These are phyloP conservation scores for Labeo catla DNA, from an alignment of 2,113 vertebrate genomes.

Conservation along the genomic window DNA sequence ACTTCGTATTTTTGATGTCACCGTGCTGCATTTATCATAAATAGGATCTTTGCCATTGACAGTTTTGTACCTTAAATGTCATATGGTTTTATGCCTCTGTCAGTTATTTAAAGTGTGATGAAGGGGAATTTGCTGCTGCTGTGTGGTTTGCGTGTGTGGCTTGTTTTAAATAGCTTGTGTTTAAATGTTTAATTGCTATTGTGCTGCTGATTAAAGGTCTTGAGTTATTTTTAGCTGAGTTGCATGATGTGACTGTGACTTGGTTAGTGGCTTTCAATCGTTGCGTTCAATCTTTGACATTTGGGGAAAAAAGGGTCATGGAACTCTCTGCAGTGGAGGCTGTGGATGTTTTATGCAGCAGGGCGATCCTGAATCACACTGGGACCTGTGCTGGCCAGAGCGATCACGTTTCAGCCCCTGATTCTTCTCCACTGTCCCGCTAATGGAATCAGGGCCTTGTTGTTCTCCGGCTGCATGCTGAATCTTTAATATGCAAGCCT, in stretches of 20 bases:
- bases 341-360: constrained; percentile 18
- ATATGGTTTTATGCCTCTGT: constrained; percentile 47
- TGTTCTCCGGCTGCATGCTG: constrained; percentile 27
- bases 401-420: constrained; percentile 33
- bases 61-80: constrained; percentile 34
- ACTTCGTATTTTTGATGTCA: background rate
- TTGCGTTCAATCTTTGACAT: constrained; percentile 12
- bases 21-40: background rate
- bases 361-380: constrained; percentile 7
- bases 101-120: constrained; percentile 46
- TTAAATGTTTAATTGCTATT: constrained; percentile 44
- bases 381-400: background rate
- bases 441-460: constrained; percentile 44
- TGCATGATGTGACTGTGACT: constrained; percentile 1
- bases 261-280: constrained; percentile 3
- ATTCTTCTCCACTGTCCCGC: constrained; percentile 20
- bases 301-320: background rate
- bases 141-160: background rate
- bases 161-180: background rate
- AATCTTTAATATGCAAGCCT: constrained; percentile 51
- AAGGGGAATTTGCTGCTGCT: background rate
- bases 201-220: background rate
- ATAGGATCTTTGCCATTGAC: background rate
- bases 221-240: background rate
- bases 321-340: background rate